Conservation (phyloP, 1,140 invertebrate species). For the Nebria ingens region DNA sequence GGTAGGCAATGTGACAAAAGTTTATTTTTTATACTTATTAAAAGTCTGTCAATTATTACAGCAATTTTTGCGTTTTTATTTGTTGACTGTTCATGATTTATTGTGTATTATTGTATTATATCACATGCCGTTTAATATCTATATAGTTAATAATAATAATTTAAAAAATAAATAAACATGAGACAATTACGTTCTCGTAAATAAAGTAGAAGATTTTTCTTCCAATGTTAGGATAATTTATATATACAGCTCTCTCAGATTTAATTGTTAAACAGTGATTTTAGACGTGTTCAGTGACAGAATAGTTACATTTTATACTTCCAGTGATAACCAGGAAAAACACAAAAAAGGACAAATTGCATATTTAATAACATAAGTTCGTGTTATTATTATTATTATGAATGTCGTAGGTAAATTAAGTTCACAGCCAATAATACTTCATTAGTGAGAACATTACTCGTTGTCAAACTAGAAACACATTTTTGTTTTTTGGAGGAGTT, state of each 20-base stretch:
- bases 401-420: no score
- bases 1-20: no score
- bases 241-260: constrained; percentile 4
- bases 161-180: no score
- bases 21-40: constrained; percentile 6
- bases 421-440: no score
- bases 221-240: constrained; percentile 6
- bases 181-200: not conserved
- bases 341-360: not conserved
- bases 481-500: no score
- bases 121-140: not conserved
- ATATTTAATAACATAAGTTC: no score
- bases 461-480: no score
- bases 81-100: not conserved
- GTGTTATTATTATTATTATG: no score
- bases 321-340: not conserved
- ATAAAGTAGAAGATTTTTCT: constrained; percentile 9
- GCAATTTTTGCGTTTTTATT: not conserved
- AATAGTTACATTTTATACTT: constrained; percentile 5
- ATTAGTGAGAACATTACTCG: no score
- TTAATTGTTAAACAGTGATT: constrained; percentile 3
- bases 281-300: constrained; percentile 6
- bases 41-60: not conserved
- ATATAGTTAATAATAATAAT: not conserved
- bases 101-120: constrained; percentile 7